Conservation (phyloP, 2,888 invertebrate species). For the Harmothoe impar region DNA sequence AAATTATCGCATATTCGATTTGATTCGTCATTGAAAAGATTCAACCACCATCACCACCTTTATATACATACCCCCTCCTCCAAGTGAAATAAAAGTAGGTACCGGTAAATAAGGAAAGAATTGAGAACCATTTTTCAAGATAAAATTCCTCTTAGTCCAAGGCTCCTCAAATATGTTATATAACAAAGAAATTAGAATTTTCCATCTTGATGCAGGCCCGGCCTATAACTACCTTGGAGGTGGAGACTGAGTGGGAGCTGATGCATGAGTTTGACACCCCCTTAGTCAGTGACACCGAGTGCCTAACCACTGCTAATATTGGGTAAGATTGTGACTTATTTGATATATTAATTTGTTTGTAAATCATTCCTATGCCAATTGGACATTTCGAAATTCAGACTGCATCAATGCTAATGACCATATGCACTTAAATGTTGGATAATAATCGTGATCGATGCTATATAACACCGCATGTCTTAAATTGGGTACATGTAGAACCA, state of each 20-base stretch:
- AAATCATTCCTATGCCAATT: no score
- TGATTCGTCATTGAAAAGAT: no score
- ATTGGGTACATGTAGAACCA: no score
- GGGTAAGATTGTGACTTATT: constrained; percentile 86
- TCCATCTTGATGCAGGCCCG: constrained; percentile 90
- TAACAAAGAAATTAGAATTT: no score
- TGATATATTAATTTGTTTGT: constrained; percentile 8
- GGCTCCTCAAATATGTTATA: no score
- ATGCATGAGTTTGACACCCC: constrained; percentile 90
- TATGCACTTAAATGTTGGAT: no score
- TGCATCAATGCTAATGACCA: no score
- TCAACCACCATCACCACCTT: no score
- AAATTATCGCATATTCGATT: no score
- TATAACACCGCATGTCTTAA: no score
- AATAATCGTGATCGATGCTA: no score
- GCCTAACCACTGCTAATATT: constrained; percentile 89
- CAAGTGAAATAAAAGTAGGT: neutral
- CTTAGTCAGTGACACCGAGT: constrained; percentile 87
- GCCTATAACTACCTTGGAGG: constrained; percentile 89
- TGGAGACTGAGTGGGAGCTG: constrained; percentile 91
- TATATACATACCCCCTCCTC: neutral
- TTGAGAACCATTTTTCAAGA: neutral
- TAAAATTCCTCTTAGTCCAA: neutral
- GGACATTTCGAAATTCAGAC: no score
- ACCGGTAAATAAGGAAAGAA: neutral